Evolutionary conservation across 2,113 vertebrate genomes (phyloP).

Genomic region (Corythornis madagascariensis): DNA sequence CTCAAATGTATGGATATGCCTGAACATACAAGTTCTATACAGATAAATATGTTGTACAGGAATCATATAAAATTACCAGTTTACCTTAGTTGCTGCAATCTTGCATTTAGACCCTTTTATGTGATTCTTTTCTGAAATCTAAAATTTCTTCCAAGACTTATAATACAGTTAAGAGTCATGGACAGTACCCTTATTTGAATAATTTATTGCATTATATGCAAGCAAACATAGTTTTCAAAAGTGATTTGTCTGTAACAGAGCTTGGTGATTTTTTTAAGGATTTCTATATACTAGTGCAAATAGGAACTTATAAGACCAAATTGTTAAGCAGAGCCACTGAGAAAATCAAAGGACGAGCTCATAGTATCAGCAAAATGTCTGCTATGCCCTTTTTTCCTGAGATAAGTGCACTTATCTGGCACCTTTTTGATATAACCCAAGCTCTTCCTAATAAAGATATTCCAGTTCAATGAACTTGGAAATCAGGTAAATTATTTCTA

Average conservation of each 20-base stretch:
- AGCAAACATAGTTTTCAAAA: not conserved
- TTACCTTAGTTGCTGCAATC: not conserved
- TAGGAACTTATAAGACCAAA: not conserved
- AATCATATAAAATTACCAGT: not conserved
- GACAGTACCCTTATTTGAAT: not conserved
- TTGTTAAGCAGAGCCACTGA: not conserved
- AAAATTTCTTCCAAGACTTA: not conserved
- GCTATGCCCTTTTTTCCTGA: not conserved
- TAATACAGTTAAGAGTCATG: not conserved
- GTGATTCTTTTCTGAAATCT: not conserved
- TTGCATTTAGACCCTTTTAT: not conserved
- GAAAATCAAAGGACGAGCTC: not conserved
- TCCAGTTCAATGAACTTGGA: not conserved
- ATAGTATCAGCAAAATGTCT: not conserved
- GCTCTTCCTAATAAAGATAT: not conserved
- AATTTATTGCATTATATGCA: not conserved
- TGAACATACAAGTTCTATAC: not conserved
- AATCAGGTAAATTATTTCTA: not conserved
- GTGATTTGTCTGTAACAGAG: not conserved
- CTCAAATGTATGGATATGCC: not conserved
- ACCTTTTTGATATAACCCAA: not conserved
- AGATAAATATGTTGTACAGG: not conserved
- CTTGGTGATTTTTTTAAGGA: not conserved
- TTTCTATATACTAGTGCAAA: not conserved
- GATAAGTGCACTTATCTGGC: not conserved